Conservation (phyloP, 2,113 vertebrate species). For the Clarias gariepinus region DNA sequence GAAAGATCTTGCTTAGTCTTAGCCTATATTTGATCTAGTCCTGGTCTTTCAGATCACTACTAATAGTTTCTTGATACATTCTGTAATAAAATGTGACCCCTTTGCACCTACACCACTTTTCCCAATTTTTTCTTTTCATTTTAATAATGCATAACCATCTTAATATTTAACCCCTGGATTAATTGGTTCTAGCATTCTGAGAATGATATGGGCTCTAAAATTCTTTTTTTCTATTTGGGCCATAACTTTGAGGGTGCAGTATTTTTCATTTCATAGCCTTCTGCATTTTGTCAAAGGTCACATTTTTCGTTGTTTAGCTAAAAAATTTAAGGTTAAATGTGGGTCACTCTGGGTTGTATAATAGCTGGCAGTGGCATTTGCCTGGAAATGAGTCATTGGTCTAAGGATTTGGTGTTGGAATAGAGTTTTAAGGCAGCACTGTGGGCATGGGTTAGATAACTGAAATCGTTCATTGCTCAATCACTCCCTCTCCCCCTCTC, state of each 20-base stretch:
- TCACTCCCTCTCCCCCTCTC: constrained; percentile 4
- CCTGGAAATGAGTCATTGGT: constrained; percentile 9
- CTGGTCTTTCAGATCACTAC: too few species aligned
- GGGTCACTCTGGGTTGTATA: neutral
- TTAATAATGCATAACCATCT: neutral
- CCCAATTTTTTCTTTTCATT: neutral
- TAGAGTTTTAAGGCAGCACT: neutral
- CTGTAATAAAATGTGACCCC: neutral
- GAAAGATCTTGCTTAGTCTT: neutral
- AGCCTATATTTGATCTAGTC: neutral
- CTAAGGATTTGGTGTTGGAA: neutral
- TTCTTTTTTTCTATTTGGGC: neutral
- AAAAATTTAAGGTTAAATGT: neutral
- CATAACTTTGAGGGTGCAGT: neutral
- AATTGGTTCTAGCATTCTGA: neutral
- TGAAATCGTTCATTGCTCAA: neutral
- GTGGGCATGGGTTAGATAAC: neutral
- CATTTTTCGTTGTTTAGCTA: neutral
- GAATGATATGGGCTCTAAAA: neutral
- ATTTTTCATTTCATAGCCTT: neutral
- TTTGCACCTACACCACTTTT: neutral
- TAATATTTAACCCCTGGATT: constrained; percentile 19
- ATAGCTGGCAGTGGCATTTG: constrained; percentile 13
- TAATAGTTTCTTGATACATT: neutral
- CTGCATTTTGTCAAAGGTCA: neutral